Base-by-base conservation (phyloP, 64 coral and sea anemone species). In the Platygyra sinensis region DNA sequence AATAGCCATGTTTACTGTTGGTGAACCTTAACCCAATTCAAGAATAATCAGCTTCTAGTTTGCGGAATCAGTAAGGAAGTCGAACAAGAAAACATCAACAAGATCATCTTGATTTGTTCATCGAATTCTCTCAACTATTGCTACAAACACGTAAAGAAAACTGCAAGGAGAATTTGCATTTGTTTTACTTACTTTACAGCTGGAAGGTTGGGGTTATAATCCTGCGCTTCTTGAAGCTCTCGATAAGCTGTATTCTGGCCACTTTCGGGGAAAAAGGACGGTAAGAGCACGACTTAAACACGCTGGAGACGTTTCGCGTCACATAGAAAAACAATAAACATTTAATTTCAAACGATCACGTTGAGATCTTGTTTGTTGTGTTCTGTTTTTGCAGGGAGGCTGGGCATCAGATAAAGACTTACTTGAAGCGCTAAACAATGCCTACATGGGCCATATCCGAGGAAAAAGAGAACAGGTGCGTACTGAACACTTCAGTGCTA, bases 201-300 rank as follows among this genome's bases (percentile, higher is more conserved):
- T 77, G 36, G 18, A 77, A 77, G 74, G 74, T 50, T 77, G 33
- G 74, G 74, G 74, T 77, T 77, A 49, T 77, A 77, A 77, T 42
- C 74, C 38, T 77, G 74, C 74, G 8, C 74, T 77, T 77, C 74
- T 20, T 39, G 39, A 77, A 77, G 74, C 42, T 49, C 39, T 77
- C 36, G 52, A 20, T 77, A 77, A 24, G 39, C 74, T 51, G 74
- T 77, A 38, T 77, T 77, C 20, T 77, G 74, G 74, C 74, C 73
- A 36, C 73, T 19, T 75, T 75, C 74, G 74, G 74, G 74, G 74
- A 9, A 77, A 77, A 77, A 42, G 74, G 74, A 77, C 74, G 74
- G 36, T 77, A 77, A 77, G 38, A 77, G 9, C 1, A 69, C 2
- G 10, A 69, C 20, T 69, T n/a, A n/a, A 11, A 69, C 65, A 69